A percentile compares a stretch with the other conserved stretches of the same genome.
phyloP scores from a whole-genome alignment of 2,888 invertebrate species.

The Epistrophe grossulariae region DNA sequence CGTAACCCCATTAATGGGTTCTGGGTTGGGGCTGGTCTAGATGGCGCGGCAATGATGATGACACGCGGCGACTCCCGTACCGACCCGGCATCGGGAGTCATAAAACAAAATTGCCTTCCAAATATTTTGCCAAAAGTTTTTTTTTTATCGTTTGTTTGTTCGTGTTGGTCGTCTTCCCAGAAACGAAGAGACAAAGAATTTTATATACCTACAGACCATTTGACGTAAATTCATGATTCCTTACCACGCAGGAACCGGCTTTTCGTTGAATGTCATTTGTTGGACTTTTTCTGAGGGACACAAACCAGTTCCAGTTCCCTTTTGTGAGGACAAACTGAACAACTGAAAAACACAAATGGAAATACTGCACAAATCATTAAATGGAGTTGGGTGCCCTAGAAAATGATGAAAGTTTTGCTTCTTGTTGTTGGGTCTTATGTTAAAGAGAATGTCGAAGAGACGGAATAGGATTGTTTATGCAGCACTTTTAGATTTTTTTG shows the following conservation, averaged over 20 bases:
- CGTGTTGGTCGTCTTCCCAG: not conserved
- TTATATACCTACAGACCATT: constrained; percentile 4
- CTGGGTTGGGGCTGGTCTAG: constrained; percentile 73
- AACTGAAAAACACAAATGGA: constrained; percentile 47
- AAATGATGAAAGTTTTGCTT: constrained; percentile 19
- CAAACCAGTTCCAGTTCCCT: constrained; percentile 29
- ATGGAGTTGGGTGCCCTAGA: constrained; percentile 23
- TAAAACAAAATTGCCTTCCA: constrained; percentile 48
- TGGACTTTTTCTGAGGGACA: constrained; percentile 16
- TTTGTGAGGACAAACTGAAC: not conserved
- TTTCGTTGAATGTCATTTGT: constrained; percentile 62
- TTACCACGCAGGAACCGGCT: constrained; percentile 74
- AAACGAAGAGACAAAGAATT: constrained; percentile 26
- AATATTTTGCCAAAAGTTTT: constrained; percentile 36
- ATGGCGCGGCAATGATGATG: constrained; percentile 56
- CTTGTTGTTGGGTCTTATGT: not conserved
- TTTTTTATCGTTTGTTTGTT: not conserved
- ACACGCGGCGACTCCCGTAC: constrained; percentile 4
- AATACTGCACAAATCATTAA: constrained; percentile 43
- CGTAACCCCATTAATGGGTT: constrained; percentile 71
- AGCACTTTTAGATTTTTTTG: constrained; percentile 21
- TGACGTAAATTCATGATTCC: constrained; percentile 39
- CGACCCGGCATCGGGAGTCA: constrained; percentile 35
- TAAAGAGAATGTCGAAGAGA: not conserved
- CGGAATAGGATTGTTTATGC: constrained; percentile 28